A percentile compares a stretch with the other conserved stretches of the same genome.
phyloP scores from a whole-genome alignment of 1,140 invertebrate species.

The Macrobrachium rosenbergii region DNA sequence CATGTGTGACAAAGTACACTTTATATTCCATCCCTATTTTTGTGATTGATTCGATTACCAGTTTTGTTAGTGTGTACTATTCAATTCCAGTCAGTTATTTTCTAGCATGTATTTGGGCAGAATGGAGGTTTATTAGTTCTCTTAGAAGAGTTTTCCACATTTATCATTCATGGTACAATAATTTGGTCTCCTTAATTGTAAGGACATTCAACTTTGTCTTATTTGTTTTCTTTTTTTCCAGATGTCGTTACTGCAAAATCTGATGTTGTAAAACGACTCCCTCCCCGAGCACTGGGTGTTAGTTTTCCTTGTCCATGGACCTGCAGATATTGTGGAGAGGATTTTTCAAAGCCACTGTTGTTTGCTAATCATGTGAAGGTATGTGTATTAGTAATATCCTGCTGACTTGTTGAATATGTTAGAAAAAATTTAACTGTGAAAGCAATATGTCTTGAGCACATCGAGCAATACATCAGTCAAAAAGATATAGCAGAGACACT shows the following conservation, averaged over 20 bases:
- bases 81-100: no score
- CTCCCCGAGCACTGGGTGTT: slow-evolving; percentile 32
- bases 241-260: slow-evolving; percentile 36
- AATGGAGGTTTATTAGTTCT: no score
- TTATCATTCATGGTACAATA: no score
- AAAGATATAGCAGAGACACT: no score
- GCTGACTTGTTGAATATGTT: no score
- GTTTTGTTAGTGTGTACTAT: no score
- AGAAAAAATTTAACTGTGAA: background rate
- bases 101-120: no score
- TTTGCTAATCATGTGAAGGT: slow-evolving; percentile 49
- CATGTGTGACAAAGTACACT: no score
- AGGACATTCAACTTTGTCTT: background rate
- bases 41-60: no score
- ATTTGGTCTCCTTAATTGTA: background rate
- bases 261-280: slow-evolving; percentile 46
- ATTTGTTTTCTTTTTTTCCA: background rate
- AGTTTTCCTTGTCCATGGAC: slow-evolving; percentile 37
- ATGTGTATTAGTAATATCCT: background rate
- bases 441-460: background rate
- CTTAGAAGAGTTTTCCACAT: no score
- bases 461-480: no score
- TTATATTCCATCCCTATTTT: no score
- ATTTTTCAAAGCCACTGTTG: background rate
- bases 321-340: slow-evolving; percentile 33